Evolutionary conservation across 2,888 invertebrate species (phyloP), one percentile per base, ranked within the genome.

Genomic region (Pseudanteris insignis): DNA sequence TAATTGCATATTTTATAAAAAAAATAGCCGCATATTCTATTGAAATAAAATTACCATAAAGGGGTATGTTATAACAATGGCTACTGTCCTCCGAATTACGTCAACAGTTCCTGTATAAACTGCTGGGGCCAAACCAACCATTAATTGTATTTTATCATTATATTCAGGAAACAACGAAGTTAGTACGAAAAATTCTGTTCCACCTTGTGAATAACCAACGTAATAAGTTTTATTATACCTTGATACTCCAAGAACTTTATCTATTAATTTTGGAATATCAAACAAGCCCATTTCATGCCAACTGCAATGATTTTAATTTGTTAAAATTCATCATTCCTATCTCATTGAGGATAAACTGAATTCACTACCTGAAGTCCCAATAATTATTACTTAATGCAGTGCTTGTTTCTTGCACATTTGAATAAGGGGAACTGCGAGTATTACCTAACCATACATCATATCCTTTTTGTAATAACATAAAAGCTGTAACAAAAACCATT

Each of bases 251-350:
- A 59, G 18, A 6, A 59, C 15, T 29, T 37, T 46, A 9, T 59
- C 34, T 10, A 59, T 51, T 2, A 59, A 33, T 25, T 33, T 29
- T 30, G 58, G 36, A 7, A 38, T 5, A 37, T 59, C 58, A 18
- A 12, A 46, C 14, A 51, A 4, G 6, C 51, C 58, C 40, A 59
- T 46, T 25, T 59, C 58, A 14, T 59, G 58, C 58, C 50, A 59
- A 30, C 58, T 59, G n/a, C 1, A 44, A 34, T 24, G 2, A 11
- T n/a, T n/a, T n/a, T n/a, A n/a, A n/a, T n/a, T n/a, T n/a, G n/a
- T n/a, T n/a, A n/a, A n/a, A n/a, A n/a, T n/a, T n/a, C n/a, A n/a
- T n/a, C n/a, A n/a, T n/a, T n/a, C n/a, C n/a, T n/a, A n/a, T n/a
- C n/a, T n/a, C n/a, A n/a, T n/a, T n/a, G n/a, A n/a, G n/a, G n/a